Base-by-base conservation (phyloP, 2,113 vertebrate genomes). In the Brachypteracias leptosomus region DNA sequence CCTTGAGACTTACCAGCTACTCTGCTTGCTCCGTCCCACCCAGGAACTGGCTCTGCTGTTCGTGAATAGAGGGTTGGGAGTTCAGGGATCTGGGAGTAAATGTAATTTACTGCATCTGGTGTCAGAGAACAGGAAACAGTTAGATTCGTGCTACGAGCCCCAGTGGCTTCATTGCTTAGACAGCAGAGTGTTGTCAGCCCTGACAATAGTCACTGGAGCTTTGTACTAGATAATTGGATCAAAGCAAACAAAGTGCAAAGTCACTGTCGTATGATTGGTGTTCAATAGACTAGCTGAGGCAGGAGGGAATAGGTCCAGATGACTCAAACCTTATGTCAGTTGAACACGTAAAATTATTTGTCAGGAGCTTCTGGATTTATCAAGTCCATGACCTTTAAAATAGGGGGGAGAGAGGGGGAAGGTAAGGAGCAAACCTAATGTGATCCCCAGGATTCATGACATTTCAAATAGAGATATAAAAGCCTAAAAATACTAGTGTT, bases 221-320 rank as follows among this genome's bases (percentile, higher is more conserved):
- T 80, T 97, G 92, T 95, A 91, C 83, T 96, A 96, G 96, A 97
- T 95, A 91, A 98, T 85, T 89, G 97, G 97, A 98, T 98, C 96
- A 98, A 95, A 94, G 95, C 89, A 90, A 98, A 98, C 89, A 90
- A 98, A 98, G 95, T 96, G 97, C 97, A 97, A 93, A 94, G 97
- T 98, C 96, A 96, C 94, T 95, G 97, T 96, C 97, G 61, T 96
- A 96, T 97, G 98, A 98, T 93, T 96, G 94, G 80, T 89, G 95
- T 96, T 99, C 98, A 98, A 98, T 98, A 98, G 98, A 98, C 97
- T 97, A 98, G 98, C 98, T 99, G 98, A 99, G 98, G 97, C 91
- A 97, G 96, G 97, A 97, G 96, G 95, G 94, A 98, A 98, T 94
- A 81, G 52, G 75, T 98, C 97, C 98, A 98, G 97, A 97, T 94